Evolutionary conservation across 2,888 invertebrate species (phyloP).

Genomic region (Julus scanicus): DNA sequence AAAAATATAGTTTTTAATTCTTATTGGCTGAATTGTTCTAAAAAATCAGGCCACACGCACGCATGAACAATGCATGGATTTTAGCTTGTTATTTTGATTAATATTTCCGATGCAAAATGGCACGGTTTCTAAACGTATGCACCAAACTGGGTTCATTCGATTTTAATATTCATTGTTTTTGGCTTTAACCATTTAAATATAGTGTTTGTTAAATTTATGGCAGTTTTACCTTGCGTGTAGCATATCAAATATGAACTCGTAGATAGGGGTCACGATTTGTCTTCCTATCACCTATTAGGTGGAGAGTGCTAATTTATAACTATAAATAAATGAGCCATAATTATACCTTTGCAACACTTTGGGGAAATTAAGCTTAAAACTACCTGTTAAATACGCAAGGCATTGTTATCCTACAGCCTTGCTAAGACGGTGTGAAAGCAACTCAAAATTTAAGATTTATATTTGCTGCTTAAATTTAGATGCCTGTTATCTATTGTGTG

Average conservation of each 20-base stretch:
- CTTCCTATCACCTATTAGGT: background rate
- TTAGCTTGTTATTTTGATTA: no score
- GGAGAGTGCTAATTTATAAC: slow-evolving; percentile 41
- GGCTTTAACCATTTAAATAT: background rate
- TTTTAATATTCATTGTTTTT: background rate
- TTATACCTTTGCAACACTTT: slow-evolving; percentile 20
- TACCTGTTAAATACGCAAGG: background rate
- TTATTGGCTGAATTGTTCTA: no score
- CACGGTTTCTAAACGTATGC: no score
- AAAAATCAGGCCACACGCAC: no score
- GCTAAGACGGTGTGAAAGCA: background rate
- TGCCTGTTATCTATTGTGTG: background rate
- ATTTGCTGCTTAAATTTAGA: background rate
- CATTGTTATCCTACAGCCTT: background rate
- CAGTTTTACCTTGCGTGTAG: background rate
- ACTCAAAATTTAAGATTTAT: background rate
- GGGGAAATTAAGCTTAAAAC: slow-evolving; percentile 22
- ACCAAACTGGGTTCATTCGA: background rate
- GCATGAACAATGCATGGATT: no score
- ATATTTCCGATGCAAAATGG: no score
- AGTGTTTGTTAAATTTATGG: slow-evolving; percentile 16
- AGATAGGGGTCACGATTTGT: background rate
- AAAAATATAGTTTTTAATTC: no score
- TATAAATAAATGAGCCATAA: slow-evolving; percentile 47
- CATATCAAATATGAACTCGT: background rate